Conservation (phyloP, 2,113 vertebrate genomes). For the Gambusia holbrooki region DNA sequence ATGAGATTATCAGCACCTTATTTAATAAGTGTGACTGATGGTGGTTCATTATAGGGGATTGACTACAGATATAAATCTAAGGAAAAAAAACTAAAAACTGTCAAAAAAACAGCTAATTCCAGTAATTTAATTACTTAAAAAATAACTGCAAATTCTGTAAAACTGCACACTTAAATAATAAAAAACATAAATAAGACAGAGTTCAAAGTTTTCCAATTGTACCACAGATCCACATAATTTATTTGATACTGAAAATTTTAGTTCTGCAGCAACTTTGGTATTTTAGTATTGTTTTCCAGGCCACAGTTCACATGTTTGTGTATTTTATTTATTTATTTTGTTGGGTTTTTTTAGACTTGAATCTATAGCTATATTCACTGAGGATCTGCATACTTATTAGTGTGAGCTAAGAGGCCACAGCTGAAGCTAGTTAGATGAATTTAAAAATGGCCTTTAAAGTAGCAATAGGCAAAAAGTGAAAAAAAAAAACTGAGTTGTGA, state of each 20-base stretch:
- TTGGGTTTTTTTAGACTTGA: not conserved
- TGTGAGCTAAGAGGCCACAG: conserved; percentile 8
- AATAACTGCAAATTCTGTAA: not conserved
- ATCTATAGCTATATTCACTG: not conserved
- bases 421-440: conserved; percentile 45
- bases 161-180: not conserved
- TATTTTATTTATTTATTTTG: too few relatives aligned
- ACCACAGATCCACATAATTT: not conserved
- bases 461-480: not conserved
- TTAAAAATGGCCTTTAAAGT: conserved; percentile 20
- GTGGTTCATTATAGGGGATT: not conserved
- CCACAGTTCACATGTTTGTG: not conserved
- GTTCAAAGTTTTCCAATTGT: too few relatives aligned
- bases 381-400: not conserved
- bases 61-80: not conserved
- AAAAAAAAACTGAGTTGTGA: too few relatives aligned
- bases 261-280: not conserved
- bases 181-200: not conserved
- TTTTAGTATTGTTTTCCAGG: not conserved
- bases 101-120: not conserved
- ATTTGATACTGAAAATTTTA: not conserved
- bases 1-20: not conserved
- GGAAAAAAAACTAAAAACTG: not conserved
- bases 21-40: not conserved
- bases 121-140: not conserved